Conservation (phyloP, 2,888 invertebrate species). For the Metellina segmentata region DNA sequence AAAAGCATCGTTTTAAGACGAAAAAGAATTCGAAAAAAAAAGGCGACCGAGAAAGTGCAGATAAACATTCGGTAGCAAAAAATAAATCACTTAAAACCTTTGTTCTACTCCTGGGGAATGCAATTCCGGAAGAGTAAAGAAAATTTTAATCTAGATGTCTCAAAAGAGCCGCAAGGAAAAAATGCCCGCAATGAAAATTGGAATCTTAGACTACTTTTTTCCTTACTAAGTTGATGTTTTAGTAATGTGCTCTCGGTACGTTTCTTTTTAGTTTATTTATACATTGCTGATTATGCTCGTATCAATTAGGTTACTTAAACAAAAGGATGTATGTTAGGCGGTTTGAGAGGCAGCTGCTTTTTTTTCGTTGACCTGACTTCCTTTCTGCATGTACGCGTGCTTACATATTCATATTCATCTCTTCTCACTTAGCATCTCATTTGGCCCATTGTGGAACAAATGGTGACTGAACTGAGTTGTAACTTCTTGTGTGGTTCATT, state of each 20-base stretch:
- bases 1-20: no score
- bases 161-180: not conserved
- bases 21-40: no score
- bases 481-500: no score
- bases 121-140: conserved; percentile 3
- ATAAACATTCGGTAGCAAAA: conserved; percentile 3
- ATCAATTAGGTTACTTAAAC: conserved; percentile 13
- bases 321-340: not conserved
- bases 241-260: not conserved
- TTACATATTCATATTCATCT: no score
- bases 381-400: no score
- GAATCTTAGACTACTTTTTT: no score
- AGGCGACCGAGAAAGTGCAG: not conserved
- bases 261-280: conserved; percentile 14
- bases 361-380: not conserved
- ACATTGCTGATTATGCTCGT: conserved; percentile 4
- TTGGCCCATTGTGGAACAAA: no score
- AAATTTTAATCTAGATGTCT: not conserved
- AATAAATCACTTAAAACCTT: conserved; percentile 31
- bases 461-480: no score
- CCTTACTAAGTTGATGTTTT: not conserved
- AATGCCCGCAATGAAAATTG: conserved; percentile 23
- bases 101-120: not conserved
- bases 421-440: no score
- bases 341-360: not conserved